These are phyloP conservation scores for Scaptomyza flava DNA, from an alignment of 2,888 invertebrate species.

Conservation along the genomic window DNA sequence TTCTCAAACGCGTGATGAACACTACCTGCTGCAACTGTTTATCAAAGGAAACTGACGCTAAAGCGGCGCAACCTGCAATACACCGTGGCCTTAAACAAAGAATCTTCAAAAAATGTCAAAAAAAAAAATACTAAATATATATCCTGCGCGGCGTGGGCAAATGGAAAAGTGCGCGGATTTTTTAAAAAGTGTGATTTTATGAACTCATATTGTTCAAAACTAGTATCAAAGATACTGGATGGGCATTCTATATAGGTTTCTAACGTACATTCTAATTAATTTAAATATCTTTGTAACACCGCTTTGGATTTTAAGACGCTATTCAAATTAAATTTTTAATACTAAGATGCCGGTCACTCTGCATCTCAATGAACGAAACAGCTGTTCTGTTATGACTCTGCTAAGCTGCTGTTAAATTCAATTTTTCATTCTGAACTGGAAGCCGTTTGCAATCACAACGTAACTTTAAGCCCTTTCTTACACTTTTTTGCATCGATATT, in stretches of 20 bases:
- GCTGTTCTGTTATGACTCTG: conserved; percentile 14
- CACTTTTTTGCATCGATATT: not conserved
- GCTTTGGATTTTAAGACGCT: not conserved
- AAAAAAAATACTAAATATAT: conserved; percentile 26
- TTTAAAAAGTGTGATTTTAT: conserved; percentile 6
- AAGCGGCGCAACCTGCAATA: conserved; percentile 58
- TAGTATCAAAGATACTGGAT: not conserved
- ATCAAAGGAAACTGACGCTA: conserved; percentile 57
- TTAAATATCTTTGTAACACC: not conserved
- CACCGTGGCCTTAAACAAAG: conserved; percentile 19
- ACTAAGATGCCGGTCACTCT: conserved; percentile 6
- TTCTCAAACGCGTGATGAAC: conserved; percentile 7
- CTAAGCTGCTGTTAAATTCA: not conserved
- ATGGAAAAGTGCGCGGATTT: not conserved
- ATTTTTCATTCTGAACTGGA: too few species aligned
- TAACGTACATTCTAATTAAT: not conserved
- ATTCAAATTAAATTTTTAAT: not conserved
- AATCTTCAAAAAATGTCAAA: conserved; percentile 35
- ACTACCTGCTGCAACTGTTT: conserved; percentile 35
- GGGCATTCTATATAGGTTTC: not conserved
- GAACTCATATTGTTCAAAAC: not conserved
- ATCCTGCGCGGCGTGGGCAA: conserved; percentile 35
- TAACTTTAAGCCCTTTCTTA: not conserved
- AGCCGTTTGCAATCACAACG: not conserved
- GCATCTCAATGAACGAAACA: conserved; percentile 1